phyloP scores from a whole-genome alignment of 2,113 vertebrate species.

The Meriones unguiculatus region DNA sequence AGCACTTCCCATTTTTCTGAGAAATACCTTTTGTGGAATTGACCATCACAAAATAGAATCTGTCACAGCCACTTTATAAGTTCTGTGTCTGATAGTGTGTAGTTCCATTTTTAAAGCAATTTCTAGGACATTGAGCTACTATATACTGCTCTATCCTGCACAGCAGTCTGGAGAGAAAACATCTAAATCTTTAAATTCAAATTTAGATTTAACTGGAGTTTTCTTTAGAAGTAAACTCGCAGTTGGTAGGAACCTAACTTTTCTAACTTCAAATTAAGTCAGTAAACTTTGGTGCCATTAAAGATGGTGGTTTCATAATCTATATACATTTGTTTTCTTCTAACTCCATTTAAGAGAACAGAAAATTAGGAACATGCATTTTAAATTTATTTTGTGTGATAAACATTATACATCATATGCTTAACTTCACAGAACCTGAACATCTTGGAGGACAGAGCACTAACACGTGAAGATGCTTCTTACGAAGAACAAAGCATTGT shows the following conservation, averaged over 20 bases:
- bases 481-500: not conserved
- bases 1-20: not conserved
- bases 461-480: not conserved
- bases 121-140: not conserved
- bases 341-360: not conserved
- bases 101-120: not conserved
- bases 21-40: slow-evolving; percentile 45
- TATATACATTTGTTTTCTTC: slow-evolving; percentile 26
- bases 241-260: not conserved
- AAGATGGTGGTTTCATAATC: not conserved
- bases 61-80: not conserved
- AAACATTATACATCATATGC: not conserved
- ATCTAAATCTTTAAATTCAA: not conserved
- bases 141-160: not conserved
- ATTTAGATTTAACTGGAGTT: slow-evolving; percentile 14
- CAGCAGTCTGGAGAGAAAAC: not conserved
- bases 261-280: slow-evolving; percentile 22
- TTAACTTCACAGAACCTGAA: not conserved
- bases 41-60: not conserved
- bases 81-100: not conserved
- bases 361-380: not conserved
- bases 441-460: not conserved
- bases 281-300: not conserved
- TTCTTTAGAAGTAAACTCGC: not conserved
- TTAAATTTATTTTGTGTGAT: not conserved